These are phyloP conservation scores for Cichlasoma orientale DNA, from an alignment of 2,797 vertebrate species.

Conservation along the genomic window DNA sequence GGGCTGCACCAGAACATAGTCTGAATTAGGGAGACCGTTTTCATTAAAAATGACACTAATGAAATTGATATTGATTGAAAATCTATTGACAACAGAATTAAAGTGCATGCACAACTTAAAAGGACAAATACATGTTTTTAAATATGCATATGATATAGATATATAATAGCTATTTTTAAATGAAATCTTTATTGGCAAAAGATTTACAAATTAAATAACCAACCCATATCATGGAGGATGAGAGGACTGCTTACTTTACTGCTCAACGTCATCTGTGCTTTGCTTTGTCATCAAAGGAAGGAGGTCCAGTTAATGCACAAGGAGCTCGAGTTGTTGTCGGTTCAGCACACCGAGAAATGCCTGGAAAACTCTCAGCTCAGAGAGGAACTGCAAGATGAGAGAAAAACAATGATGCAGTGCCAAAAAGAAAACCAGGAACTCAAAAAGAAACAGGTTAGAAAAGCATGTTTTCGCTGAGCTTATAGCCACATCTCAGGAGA, in stretches of 20 bases:
- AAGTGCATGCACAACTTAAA: not conserved
- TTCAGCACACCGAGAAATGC: conserved; percentile 95
- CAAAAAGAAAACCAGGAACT: conserved; percentile 91
- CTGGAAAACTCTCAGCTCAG: conserved; percentile 90
- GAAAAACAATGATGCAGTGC: conserved; percentile 84
- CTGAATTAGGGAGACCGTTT: not conserved
- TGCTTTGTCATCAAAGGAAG: conserved; percentile 78
- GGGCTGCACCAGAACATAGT: not conserved
- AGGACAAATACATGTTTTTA: not conserved
- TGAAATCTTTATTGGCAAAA: not conserved
- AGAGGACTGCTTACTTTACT: not conserved
- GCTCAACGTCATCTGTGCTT: not conserved
- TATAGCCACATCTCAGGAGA: not conserved
- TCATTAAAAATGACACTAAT: not conserved
- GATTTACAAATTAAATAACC: not conserved
- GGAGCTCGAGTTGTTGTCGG: conserved; percentile 91
- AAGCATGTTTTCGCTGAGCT: not conserved
- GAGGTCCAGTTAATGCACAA: conserved; percentile 89
- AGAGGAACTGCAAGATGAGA: conserved; percentile 88
- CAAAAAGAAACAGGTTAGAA: conserved; percentile 86
- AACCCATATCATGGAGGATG: not conserved
- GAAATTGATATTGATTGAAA: not conserved
- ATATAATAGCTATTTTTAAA: not conserved
- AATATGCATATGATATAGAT: too few species aligned
- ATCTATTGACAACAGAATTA: not conserved